Evolutionary conservation across 2,888 invertebrate species (phyloP).

Genomic region (Luffia ferchaultella): DNA sequence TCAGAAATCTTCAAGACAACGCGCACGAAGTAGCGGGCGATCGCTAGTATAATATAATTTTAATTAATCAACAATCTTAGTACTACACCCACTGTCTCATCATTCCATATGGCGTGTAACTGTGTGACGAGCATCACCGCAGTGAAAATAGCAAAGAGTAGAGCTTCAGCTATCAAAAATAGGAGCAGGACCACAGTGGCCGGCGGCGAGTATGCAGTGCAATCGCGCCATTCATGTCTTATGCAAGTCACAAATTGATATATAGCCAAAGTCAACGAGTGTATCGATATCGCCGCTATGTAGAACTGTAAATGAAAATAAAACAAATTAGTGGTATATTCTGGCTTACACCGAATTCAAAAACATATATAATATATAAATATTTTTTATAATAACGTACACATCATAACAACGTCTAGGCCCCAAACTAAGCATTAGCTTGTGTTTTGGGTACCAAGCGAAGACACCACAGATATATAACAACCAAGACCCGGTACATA

Average conservation of each 20-base stretch:
- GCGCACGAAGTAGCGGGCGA: too few relatives aligned
- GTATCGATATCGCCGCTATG: slow-evolving; percentile 95
- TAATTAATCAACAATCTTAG: too few relatives aligned
- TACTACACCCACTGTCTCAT: slow-evolving; percentile 83
- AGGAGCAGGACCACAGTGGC: slow-evolving; percentile 92
- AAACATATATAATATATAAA: slow-evolving; percentile 6
- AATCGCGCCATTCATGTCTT: slow-evolving; percentile 93
- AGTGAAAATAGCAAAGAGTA: slow-evolving; percentile 97
- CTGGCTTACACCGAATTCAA: neutral
- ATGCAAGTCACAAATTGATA: slow-evolving; percentile 96
- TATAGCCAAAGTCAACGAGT: slow-evolving; percentile 90
- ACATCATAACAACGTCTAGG: too few relatives aligned
- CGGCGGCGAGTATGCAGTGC: slow-evolving; percentile 92
- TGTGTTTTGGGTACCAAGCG: too few relatives aligned
- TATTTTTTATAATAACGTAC: neutral
- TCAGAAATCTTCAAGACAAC: too few relatives aligned
- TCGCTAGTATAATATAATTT: too few relatives aligned
- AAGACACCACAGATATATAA: too few relatives aligned
- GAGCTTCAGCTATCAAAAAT: slow-evolving; percentile 91
- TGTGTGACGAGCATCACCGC: slow-evolving; percentile 97
- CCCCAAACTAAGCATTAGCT: too few relatives aligned
- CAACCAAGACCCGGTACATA: too few relatives aligned
- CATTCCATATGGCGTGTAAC: slow-evolving; percentile 96
- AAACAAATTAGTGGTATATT: slow-evolving; percentile 8
- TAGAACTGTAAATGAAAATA: slow-evolving; percentile 92